Base-by-base conservation (phyloP, 2,888 invertebrate species). In the Abscondita cerata region DNA sequence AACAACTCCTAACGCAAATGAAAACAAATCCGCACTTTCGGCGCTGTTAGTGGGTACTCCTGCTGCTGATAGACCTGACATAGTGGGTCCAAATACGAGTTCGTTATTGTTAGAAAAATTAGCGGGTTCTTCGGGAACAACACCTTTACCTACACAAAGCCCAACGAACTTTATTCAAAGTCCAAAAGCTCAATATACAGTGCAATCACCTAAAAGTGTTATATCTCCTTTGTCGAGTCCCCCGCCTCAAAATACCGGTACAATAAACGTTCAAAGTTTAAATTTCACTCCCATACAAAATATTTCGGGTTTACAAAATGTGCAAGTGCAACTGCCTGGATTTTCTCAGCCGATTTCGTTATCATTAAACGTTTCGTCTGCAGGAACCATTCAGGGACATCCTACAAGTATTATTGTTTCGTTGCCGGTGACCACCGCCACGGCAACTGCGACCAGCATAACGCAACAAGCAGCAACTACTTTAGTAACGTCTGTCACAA, bases 341-440 rank as follows among this genome's bases (percentile, higher is more conserved):
- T 86, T 94, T 57, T 86, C 92, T n/a, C 92, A 93, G 69, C 93
- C 93, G 2, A 92, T 94, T 71, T 93, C 93, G 51, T 81, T 92
- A 72, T 89, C 91, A 38, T 80, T 92, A 62, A 89, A 88, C 71
- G 88, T 89, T 66, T 89, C 91, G 36, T 87, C 90, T 31, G 86
- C 89, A 33, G 69, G 83, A 77, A 74, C 82, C 76, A 67, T 87
- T 79, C 80, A 87, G 77, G 81, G 81, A 47, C 77, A 77, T 64
- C 76, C 79, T 0, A 72, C 78, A 13, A 76, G 78, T 62, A 68
- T 81, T 58, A 70, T 81, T 31, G 79, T 81, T 52, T 78, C 80
- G n/a, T 66, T 81, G 51, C 80, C 81, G 9, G 78, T 77, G 8
- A 76, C 79, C 5, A 76, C 78, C 8, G 69, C 77, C 3, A 75